Percentiles rank a stretch among this genome's conserved stretches.
phyloP scores from a whole-genome alignment of 1,140 invertebrate species.

The Diploscapter pachys region DNA sequence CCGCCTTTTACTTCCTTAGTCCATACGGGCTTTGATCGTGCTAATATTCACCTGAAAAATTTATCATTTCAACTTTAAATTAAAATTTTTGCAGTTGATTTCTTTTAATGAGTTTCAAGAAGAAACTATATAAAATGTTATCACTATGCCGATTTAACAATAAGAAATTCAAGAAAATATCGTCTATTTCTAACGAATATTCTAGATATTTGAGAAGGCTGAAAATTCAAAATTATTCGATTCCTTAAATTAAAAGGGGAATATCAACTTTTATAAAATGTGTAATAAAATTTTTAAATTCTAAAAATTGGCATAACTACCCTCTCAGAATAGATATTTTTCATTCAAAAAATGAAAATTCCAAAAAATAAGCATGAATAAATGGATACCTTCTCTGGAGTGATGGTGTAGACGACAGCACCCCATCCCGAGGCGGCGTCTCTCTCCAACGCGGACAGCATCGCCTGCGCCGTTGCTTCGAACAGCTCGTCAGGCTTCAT shows the following conservation, averaged over 20 bases:
- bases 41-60: slow-evolving; percentile 40
- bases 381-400: slow-evolving; percentile 47
- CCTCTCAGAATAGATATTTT: not conserved
- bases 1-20: slow-evolving; percentile 36
- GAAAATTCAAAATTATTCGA: no score
- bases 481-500: slow-evolving; percentile 83
- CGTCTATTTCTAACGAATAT: no score
- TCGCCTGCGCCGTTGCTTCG: slow-evolving; percentile 90
- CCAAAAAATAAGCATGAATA: no score
- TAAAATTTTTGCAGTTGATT: no score
- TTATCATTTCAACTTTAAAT: no score
- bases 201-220: no score
- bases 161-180: no score
- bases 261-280: not conserved
- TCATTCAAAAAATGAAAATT: no score
- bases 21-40: slow-evolving; percentile 57
- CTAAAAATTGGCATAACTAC: slow-evolving; percentile 3
- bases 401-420: slow-evolving; percentile 88
- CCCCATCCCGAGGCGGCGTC: slow-evolving; percentile 98
- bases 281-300: not conserved
- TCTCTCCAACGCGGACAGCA: slow-evolving; percentile 91
- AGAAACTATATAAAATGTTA: no score
- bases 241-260: not conserved
- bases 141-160: no score
- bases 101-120: no score